Base-by-base conservation (phyloP, 2,888 invertebrate genomes). In the Graphium colonna region DNA sequence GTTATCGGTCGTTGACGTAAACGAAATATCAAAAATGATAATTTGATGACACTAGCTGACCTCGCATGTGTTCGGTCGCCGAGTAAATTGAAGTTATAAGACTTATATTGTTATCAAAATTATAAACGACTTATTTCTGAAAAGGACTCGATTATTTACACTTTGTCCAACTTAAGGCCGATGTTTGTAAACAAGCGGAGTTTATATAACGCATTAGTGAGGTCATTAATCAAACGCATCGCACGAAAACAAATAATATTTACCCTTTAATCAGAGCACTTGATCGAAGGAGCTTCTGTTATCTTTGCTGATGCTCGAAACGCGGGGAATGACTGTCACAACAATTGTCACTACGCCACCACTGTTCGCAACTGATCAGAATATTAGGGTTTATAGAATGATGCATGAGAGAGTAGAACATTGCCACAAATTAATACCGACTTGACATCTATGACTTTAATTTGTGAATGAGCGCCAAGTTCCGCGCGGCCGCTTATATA, bases 291-390 rank as follows among this genome's bases (percentile, higher is more conserved):
- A 69, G 61, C 67, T 68, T 47, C 67, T 67, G 83, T 70, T 89
- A 88, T 82, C 87, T 87, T 58, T 87, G 83, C 60, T 88, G 89
- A 61, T 84, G 76, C 58, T 88, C 83, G 69, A 84, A 88, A 59
- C 79, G 75, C 64, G 88, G 88, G 52, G 86, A 84, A 79, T 87
- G 83, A 68, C 86, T 82, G 65, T 82, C 81, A 73, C 88, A 84
- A 80, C 79, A 85, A 73, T 88, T 86, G 72, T 89, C 88, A 88
- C 87, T 86, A 69, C 84, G 79, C 89, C 89, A 89, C 86, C 80
- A 82, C 80, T 85, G 86, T 80, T 83, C 83, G 81, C 79, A 76
- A 68, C 78, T 73, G 42, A 71, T 70, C 72, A 78, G 75, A 65
- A 70, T 76, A 70, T 75, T 77, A 67, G 76, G 73, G 67, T 71